Evolutionary conservation across 2,797 vertebrate species (phyloP).

Genomic region (Allobates femoralis): DNA sequence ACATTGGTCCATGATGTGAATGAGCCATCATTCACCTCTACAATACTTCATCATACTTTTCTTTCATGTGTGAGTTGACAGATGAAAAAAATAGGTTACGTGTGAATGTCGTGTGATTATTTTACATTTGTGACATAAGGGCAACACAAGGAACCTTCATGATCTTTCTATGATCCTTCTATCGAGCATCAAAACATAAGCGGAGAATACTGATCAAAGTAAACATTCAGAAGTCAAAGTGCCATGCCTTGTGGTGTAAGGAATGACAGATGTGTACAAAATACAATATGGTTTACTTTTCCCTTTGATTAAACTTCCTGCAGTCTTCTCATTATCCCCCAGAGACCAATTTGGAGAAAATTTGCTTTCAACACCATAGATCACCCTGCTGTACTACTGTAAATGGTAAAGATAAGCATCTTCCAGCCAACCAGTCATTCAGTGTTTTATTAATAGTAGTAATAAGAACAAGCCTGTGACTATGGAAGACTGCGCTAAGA

Average conservation of each 20-base stretch:
- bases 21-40: too few species aligned
- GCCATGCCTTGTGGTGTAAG: not conserved
- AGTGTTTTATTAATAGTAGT: not conserved
- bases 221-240: conserved; percentile 17
- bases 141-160: not conserved
- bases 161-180: not conserved
- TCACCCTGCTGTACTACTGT: not conserved
- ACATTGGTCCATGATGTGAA: too few species aligned
- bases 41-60: not conserved
- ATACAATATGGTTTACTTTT: conserved; percentile 16
- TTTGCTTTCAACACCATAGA: not conserved
- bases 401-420: not conserved
- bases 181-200: not conserved
- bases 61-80: not conserved
- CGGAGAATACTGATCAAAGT: conserved; percentile 27
- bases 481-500: not conserved
- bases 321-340: not conserved
- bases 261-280: not conserved
- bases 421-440: not conserved
- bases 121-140: not conserved
- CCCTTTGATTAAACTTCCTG: conserved; percentile 21
- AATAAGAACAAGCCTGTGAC: not conserved
- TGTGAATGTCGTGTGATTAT: not conserved
- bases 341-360: conserved; percentile 41
- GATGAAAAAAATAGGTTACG: not conserved